Evolutionary conservation across 2,113 vertebrate species (phyloP), one percentile per base, ranked within the genome.

Genomic region (Caranx melampygus): DNA sequence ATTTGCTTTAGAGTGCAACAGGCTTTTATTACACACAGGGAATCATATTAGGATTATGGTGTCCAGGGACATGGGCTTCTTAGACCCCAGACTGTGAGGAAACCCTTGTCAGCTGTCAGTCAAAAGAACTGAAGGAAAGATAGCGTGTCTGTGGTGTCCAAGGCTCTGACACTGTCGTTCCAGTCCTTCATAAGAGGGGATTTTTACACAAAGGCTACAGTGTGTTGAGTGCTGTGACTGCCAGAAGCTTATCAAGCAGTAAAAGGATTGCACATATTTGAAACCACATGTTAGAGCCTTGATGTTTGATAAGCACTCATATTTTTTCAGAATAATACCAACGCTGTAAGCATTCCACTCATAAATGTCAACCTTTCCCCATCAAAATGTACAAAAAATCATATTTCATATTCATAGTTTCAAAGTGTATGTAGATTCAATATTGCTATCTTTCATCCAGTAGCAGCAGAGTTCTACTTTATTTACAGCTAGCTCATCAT

Each of bases 1-100:
- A 83, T 89, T 90, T 84, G 57, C 86, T 88, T 93, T 81, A 44
- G 66, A 86, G 76, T 78, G 79, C 85, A 90, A 89, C 79, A 84
- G 82, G 83, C 86, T 78, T 89, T 89, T 74, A 83, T 58, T 69
- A 76, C 35, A 45, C 63, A 72, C 42, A 40, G 78, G 75, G 75
- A 70, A 89, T 88, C 79, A 88, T 79, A 83, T 82, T 62, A 78
- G 85, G 82, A 88, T 89, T 84, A 88, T 70, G 47, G 54, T 62
- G 80, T 66, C 69, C 64, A 59, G 67, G 74, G 68, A 82, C 72
- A 21, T 76, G 75, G 67, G 66, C 84, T 85, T 88, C 87, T 79
- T 21, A 88, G 79, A 89, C 84, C 83, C 63, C 79, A 21, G 60
- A 58, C 80, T 86, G 88, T 40, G 83, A 77, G 54, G 62, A 84